phyloP scores from a whole-genome alignment of 1,140 invertebrate genomes.

The Apis dorsata region DNA sequence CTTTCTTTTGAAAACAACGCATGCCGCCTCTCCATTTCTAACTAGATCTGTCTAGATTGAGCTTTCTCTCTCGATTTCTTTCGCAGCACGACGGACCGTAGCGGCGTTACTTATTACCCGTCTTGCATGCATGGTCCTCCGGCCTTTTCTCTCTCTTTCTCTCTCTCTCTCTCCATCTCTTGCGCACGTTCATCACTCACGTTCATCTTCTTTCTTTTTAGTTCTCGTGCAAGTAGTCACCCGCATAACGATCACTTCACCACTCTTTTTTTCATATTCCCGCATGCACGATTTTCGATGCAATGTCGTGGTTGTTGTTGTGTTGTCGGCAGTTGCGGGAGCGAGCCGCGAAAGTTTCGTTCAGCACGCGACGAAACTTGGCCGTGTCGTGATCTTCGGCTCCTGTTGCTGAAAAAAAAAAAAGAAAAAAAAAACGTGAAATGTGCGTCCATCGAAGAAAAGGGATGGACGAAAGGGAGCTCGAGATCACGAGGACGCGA shows the following conservation, averaged over 20 bases:
- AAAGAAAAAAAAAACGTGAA: not conserved
- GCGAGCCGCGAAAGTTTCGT: constrained; percentile 51
- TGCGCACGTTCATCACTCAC: too few species aligned
- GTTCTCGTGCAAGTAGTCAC: constrained; percentile 56
- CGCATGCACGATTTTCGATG: constrained; percentile 47
- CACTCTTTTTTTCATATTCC: constrained; percentile 48
- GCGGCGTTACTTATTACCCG: too few species aligned
- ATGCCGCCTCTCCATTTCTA: constrained; percentile 24
- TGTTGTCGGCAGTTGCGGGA: constrained; percentile 54
- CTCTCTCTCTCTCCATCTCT: constrained; percentile 24
- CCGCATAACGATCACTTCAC: constrained; percentile 46
- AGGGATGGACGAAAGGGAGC: not conserved
- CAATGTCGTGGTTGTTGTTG: not conserved
- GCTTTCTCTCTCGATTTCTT: too few species aligned
- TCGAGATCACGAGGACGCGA: constrained; percentile 32
- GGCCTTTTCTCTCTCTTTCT: too few species aligned
- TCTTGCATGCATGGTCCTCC: too few species aligned
- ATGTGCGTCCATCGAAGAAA: not conserved
- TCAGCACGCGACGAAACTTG: constrained; percentile 49
- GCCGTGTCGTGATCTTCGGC: constrained; percentile 29
- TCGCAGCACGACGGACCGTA: too few species aligned
- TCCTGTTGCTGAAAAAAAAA: not conserved
- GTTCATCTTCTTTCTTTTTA: too few species aligned
- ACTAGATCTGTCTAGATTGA: not conserved
- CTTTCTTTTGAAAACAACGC: constrained; percentile 39